phyloP scores from a whole-genome alignment of 2,888 invertebrate species.

The Eristalinus sepulchralis region DNA sequence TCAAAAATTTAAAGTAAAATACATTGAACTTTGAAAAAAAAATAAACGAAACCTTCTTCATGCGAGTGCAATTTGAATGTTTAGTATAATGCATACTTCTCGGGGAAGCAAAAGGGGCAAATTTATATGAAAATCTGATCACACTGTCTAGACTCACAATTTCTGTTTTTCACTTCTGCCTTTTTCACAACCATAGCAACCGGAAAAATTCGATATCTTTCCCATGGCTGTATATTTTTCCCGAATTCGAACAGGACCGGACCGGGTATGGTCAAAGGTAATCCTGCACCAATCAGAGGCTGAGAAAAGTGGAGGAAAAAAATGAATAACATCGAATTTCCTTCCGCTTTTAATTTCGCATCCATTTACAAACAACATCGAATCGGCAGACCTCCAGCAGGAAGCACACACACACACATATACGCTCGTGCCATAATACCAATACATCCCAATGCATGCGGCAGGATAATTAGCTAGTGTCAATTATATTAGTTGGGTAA shows the following conservation, averaged over 20 bases:
- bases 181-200: too few relatives aligned
- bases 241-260: background rate
- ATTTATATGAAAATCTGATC: too few relatives aligned
- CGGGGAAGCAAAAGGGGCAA: too few relatives aligned
- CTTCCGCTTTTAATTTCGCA: background rate
- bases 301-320: background rate
- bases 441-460: background rate
- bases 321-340: background rate
- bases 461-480: constrained; percentile 53
- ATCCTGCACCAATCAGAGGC: background rate
- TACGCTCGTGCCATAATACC: background rate
- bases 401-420: background rate
- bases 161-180: too few relatives aligned
- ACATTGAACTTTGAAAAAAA: too few relatives aligned
- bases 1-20: too few relatives aligned
- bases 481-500: constrained; percentile 57
- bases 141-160: too few relatives aligned
- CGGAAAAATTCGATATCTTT: too few relatives aligned
- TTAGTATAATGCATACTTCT: too few relatives aligned
- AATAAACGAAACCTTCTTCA: too few relatives aligned
- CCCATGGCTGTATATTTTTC: too few relatives aligned
- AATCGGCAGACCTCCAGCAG: background rate
- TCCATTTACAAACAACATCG: background rate
- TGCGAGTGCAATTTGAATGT: too few relatives aligned
- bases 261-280: background rate